Evolutionary conservation across 2,113 vertebrate species (phyloP).

Genomic region (Aldabrachelys gigantea): DNA sequence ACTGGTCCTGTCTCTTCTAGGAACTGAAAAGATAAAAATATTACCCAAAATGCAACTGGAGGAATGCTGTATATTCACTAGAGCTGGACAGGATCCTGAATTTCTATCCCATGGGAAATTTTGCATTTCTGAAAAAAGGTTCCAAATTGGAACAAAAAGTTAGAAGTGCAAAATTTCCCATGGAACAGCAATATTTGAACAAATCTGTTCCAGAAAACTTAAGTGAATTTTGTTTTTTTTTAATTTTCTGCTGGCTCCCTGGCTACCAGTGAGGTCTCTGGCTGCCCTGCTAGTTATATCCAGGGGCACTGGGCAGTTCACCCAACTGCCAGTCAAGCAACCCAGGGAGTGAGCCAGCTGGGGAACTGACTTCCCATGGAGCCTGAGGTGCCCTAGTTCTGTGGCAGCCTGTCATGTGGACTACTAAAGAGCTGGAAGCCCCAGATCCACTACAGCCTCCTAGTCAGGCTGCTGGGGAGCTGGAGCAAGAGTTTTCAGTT

Average conservation of each 20-base stretch:
- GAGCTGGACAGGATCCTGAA: not conserved
- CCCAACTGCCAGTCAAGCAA: not conserved
- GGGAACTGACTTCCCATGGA: not conserved
- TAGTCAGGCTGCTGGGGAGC: not conserved
- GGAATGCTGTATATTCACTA: not conserved
- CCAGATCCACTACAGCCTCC: not conserved
- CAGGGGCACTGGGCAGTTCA: not conserved
- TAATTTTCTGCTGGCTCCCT: not conserved
- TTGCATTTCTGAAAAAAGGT: not conserved
- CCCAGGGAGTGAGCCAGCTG: accelerated
- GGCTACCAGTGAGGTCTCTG: not conserved
- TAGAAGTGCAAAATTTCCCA: not conserved
- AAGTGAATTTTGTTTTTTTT: not conserved
- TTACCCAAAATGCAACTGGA: not conserved
- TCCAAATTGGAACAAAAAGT: not conserved
- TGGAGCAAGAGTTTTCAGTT: not conserved
- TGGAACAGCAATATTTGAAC: not conserved
- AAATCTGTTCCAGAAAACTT: not conserved
- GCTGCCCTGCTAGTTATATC: not conserved
- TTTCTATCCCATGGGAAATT: not conserved
- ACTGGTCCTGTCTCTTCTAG: not conserved
- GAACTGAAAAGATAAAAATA: not conserved
- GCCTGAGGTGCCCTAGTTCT: not conserved
- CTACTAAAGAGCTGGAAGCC: not conserved
- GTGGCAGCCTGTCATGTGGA: not conserved